Evolutionary conservation across 2,888 invertebrate species (phyloP).

Genomic region (Xiphydria camelus): DNA sequence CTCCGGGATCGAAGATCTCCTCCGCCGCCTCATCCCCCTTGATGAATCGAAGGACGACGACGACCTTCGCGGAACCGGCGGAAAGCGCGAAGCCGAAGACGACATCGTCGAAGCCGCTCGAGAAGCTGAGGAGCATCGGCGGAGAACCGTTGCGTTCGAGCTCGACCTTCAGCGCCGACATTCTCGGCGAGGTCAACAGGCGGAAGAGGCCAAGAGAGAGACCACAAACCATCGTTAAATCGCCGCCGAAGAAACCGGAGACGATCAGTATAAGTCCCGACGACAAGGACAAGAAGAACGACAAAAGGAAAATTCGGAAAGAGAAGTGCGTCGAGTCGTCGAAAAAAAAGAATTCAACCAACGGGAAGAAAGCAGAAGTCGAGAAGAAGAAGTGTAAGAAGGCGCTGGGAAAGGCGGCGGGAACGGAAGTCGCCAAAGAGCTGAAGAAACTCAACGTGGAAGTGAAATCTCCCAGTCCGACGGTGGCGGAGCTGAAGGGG

Average conservation of each 20-base stretch:
- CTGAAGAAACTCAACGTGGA: constrained; percentile 27
- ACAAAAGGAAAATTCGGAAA: constrained; percentile 23
- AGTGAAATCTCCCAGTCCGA: constrained; percentile 31
- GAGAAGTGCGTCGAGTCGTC: constrained; percentile 20
- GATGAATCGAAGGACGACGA: constrained; percentile 22
- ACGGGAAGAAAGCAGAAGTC: constrained; percentile 23
- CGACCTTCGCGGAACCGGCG: constrained; percentile 23
- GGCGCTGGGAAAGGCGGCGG: constrained; percentile 21
- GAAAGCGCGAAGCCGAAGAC: constrained; percentile 15
- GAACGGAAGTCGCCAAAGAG: constrained; percentile 35
- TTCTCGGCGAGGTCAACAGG: constrained; percentile 25
- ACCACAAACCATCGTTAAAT: constrained; percentile 48
- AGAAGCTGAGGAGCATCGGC: constrained; percentile 30
- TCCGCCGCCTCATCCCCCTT: constrained; percentile 11
- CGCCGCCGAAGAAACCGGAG: constrained; percentile 31
- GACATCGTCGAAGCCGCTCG: constrained; percentile 38
- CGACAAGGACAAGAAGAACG: constrained; percentile 21
- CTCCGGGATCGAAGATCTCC: constrained; percentile 14
- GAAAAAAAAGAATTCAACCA: constrained; percentile 18
- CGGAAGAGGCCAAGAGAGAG: constrained; percentile 46
- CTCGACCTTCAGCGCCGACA: constrained; percentile 6
- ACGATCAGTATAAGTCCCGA: constrained; percentile 31
- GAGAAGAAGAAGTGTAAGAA: constrained; percentile 26
- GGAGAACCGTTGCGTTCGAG: constrained; percentile 21
- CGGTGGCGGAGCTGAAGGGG: constrained; percentile 61